Base-by-base conservation (phyloP, 2,797 vertebrate species). In the Forpus xanthops region DNA sequence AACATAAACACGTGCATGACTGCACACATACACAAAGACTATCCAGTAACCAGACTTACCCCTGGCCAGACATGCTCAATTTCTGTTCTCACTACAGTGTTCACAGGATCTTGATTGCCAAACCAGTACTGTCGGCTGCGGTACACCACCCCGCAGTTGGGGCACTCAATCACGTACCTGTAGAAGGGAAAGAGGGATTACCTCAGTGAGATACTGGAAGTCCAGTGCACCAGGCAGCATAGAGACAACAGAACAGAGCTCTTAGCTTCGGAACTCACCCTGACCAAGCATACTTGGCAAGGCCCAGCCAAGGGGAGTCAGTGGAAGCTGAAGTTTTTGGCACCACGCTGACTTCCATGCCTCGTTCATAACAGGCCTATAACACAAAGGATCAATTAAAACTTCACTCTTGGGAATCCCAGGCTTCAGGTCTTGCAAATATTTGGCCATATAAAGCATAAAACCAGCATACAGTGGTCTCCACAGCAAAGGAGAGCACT, bases 291-390 rank as follows among this genome's bases (percentile, higher is more conserved):
- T 99, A 99, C 93, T 99, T 99, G 89, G 99, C 99, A 91, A 99
- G 98, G 62, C 99, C 99, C 95, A 99, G 98, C 99, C 99, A 99
- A 62, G 99, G 99, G 14, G 99, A 99, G 97, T 99, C 99, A 2
- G 99, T 99, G 33, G 99, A 99, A 86, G 99, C 99, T 7, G 99
- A 99, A 13, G 99, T 99, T 98, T 99, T 99, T 92, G 99, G 99
- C 95, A 99, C 99, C 67, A 99, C 99, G 5, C 99, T 98, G 64
- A 99, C 99, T 96, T 99, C 99, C 97, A 99, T 99, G 62, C 99
- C 99, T 93, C 98, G 98, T 95, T 99, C 99, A 0, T 99, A 99
- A 97, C 99, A 99, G 66, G 98, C 99, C 99, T 99, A 84, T 41
- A 97, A 97, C 30, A 94, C 3, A 76, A 95, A 79, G 41, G 37